Conservation (phyloP, 2,113 vertebrate genomes). For the Misgurnus anguillicaudatus region DNA sequence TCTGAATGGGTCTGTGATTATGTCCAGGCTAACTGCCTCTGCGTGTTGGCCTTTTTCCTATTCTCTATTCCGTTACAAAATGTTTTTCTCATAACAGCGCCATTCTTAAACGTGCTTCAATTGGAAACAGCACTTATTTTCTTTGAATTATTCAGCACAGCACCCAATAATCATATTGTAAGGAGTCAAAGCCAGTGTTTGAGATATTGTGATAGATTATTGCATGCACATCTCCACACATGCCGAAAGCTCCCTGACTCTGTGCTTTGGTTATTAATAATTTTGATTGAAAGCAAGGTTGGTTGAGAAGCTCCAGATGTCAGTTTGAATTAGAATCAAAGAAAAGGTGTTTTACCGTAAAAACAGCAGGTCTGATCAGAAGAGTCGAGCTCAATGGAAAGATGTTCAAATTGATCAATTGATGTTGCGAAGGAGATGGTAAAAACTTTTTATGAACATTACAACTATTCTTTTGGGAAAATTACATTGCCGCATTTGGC, state of each 20-base stretch:
- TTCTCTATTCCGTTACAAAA: not conserved
- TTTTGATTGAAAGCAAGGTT: conserved; percentile 31
- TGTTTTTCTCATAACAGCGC: not conserved
- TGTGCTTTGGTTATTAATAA: conserved; percentile 28
- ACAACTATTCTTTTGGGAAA: too few species aligned
- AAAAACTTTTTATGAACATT: too few species aligned
- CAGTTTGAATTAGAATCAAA: conserved; percentile 33
- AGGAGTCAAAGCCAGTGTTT: not conserved
- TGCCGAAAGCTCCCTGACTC: conserved; percentile 17
- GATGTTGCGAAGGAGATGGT: too few species aligned
- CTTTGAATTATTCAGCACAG: conserved; percentile 1
- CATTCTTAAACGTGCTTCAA: not conserved
- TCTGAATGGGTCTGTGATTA: not conserved
- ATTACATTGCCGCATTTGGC: too few species aligned
- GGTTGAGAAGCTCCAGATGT: conserved; percentile 26
- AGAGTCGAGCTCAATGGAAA: not conserved
- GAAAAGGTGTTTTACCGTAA: conserved; percentile 3
- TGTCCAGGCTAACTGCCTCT: not conserved
- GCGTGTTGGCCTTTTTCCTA: not conserved
- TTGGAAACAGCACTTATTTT: not conserved
- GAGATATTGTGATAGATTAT: not conserved
- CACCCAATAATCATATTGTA: not conserved
- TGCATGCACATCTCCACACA: conserved; percentile 1
- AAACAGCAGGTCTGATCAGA: not conserved
- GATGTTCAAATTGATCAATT: not conserved